Base-by-base conservation (phyloP, 2,888 invertebrate genomes). In the Brachypterus glaber region DNA sequence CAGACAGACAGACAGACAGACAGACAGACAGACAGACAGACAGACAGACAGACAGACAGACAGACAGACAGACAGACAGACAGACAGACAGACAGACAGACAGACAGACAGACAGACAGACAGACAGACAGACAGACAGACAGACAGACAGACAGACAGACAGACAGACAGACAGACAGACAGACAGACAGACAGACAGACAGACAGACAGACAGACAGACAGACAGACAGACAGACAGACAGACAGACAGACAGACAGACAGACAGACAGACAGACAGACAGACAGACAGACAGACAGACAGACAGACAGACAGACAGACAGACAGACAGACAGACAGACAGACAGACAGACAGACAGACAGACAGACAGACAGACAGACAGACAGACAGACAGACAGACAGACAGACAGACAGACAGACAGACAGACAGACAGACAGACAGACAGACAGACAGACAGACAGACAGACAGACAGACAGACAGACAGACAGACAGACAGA, bases 1-100 rank as follows among this genome's bases (percentile, higher is more conserved):
- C 31, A 44, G 41, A 43, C 31, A 43, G 41, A 43, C 25, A 43
- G 41, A 43, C 31, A 43, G 37, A 43, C 24, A 43, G 37, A 43
- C 30, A 41, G 34, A 41, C 17, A 41, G 34, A 41, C 34, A 35
- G 40, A 41, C 37, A 37, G 38, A 37, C 37, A 37, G 38, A 37
- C 18, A 37, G 38, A 37, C 37, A 37, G 38, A 37, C 37, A 37
- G 38, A 37, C 37, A 37, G 38, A 37, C 18, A 37, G 38, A 37
- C 37, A 37, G 38, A 37, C 37, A 37, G 38, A 37, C 37, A 37
- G 38, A 37, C 18, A 37, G 38, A 37, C 37, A 37, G 38, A 37
- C 37, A 37, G 38, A 37, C 37, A 37, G 38, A 37, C 18, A 37
- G 38, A 37, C 37, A 37, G 38, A 37, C 37, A 37, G 38, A 37